Base-by-base conservation (phyloP, 2,888 invertebrate genomes). In the Orthosia cruda region DNA sequence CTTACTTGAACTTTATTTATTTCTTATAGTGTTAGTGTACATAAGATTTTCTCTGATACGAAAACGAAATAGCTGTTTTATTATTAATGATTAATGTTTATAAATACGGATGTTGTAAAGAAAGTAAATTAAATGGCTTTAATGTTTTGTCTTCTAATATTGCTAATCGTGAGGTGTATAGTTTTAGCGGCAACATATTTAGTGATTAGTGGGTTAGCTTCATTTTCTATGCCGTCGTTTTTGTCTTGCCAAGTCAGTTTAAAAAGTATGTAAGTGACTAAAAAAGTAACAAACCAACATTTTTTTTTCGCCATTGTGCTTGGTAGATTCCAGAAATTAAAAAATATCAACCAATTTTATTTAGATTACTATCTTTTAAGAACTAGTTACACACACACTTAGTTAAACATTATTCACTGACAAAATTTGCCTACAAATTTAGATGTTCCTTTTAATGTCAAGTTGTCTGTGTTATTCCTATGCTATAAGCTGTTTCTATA, bases 1-100 rank as follows among this genome's bases (percentile, higher is more conserved):
- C 95, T 95, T 95, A 95, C 88, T 84, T 86, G 81, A 74, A 68
- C 80, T 85, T 86, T 86, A 86, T 87, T 87, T 88, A 81, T 89
- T 77, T 78, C 70, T 69, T 72, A 45, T 74, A 71, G 16, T 84
- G 57, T 81, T 85, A 80, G 72, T 73, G 65, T 72, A 40, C 71
- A 18, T 54, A 70, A 71, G n/a, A 69, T 77, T 75, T 64, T 67
- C 49, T 70, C 65, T 59, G 71, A 70, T 40, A 68, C 16, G 18
- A 66, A 69, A 58, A 77, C 58, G 45, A 68, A 73, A 69, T 75
- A 76, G 57, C 23, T 77, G 55, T 47, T 76, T 52, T 7, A 40
- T 40, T 40, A 40, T 40, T 32, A 47, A 74, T 59, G 3, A 26
- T 32, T 61, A 45, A 71, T 54, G 16, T 62, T 23, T 68, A 81